These are phyloP conservation scores for Sialis lutaria DNA, from an alignment of 2,888 invertebrate genomes.

Conservation along the genomic window DNA sequence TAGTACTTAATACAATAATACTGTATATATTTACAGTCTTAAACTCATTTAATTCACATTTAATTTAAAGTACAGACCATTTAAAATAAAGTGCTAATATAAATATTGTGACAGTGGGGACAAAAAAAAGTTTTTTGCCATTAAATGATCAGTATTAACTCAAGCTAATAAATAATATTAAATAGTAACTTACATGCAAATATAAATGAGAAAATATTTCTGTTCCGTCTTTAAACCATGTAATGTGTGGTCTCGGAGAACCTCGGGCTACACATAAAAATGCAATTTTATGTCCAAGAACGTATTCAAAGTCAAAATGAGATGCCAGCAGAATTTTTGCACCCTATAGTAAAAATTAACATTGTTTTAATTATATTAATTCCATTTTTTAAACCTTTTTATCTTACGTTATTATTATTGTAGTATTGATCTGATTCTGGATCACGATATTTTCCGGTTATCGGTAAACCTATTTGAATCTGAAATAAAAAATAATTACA, in stretches of 20 bases:
- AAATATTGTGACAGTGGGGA: too few relatives aligned
- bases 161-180: too few relatives aligned
- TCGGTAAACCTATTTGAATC: constrained; percentile 73
- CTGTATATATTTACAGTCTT: too few relatives aligned
- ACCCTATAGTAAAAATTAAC: constrained; percentile 37
- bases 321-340: constrained; percentile 78
- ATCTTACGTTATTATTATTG: constrained; percentile 68
- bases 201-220: constrained; percentile 83
- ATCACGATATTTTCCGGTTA: constrained; percentile 77
- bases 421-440: constrained; percentile 83
- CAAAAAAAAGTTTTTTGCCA: neutral
- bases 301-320: constrained; percentile 87
- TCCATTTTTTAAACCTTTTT: neutral
- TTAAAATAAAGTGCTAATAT: too few relatives aligned
- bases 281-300: constrained; percentile 84
- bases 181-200: constrained; percentile 49
- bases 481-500: constrained; percentile 23
- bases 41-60: too few relatives aligned
- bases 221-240: constrained; percentile 90
- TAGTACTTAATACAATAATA: too few relatives aligned
- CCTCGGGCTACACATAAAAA: constrained; percentile 85
- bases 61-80: too few relatives aligned
- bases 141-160: too few relatives aligned
- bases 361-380: neutral
- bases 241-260: constrained; percentile 77